These are phyloP conservation scores for Phrixothrix hirtus DNA, from an alignment of 2,888 invertebrate genomes.

Conservation along the genomic window DNA sequence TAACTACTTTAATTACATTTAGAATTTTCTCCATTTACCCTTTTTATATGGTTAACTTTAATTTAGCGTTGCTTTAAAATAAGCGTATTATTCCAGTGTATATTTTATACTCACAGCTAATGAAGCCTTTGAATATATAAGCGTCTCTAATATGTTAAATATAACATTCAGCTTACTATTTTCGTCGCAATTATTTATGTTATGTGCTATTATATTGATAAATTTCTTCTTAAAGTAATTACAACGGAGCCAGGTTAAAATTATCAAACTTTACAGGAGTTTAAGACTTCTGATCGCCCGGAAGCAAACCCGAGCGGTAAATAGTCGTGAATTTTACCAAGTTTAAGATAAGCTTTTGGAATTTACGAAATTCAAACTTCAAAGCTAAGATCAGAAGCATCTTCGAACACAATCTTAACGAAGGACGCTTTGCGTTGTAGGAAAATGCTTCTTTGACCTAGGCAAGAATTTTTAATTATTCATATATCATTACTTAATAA, in stretches of 20 bases:
- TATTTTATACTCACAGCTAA: too few relatives aligned
- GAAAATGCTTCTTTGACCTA: constrained; percentile 26
- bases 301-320: constrained; percentile 32
- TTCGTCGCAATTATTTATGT: too few relatives aligned
- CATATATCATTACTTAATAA: constrained; percentile 28
- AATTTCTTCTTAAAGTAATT: too few relatives aligned
- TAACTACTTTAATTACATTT: too few relatives aligned
- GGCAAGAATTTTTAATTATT: constrained; percentile 26
- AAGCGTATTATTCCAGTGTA: too few relatives aligned
- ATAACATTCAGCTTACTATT: too few relatives aligned
- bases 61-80: too few relatives aligned
- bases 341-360: constrained; percentile 32
- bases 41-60: too few relatives aligned
- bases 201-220: too few relatives aligned
- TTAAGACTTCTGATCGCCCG: constrained; percentile 27
- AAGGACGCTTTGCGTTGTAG: constrained; percentile 17
- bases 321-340: constrained; percentile 33
- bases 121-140: too few relatives aligned
- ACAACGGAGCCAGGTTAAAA: constrained; percentile 21
- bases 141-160: too few relatives aligned
- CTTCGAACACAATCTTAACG: constrained; percentile 23
- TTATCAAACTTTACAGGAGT: constrained; percentile 25
- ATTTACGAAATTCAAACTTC: constrained; percentile 34
- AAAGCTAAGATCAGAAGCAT: constrained; percentile 30
- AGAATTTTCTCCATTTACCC: too few relatives aligned